phyloP scores from a whole-genome alignment of 53 echinoderm and acorn worm species.

The Echinometra lucunter region DNA sequence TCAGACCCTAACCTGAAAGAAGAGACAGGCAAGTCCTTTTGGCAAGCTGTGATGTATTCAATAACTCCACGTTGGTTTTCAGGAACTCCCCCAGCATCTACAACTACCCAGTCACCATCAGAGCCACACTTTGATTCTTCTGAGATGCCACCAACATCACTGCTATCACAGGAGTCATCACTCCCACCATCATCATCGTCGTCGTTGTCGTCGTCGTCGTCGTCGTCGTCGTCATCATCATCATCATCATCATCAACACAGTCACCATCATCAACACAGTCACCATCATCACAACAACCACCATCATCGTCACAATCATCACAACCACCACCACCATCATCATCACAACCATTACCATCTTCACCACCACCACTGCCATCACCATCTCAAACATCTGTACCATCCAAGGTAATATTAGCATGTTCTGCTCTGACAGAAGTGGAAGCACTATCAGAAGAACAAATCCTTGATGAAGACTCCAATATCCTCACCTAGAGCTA shows the following conservation, averaged over 20 bases:
- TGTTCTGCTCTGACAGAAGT: neutral
- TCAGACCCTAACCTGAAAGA: slow-evolving; percentile 82
- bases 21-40: slow-evolving; percentile 81
- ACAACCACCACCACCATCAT: neutral
- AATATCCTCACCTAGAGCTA: slow-evolving; percentile 46
- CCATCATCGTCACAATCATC: neutral
- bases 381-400: neutral
- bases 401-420: neutral
- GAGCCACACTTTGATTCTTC: neutral
- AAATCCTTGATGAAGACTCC: slow-evolving; percentile 32
- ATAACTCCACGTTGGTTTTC: slow-evolving; percentile 86
- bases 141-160: neutral
- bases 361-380: neutral
- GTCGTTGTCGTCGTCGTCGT: neutral
- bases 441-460: neutral
- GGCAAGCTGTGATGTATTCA: slow-evolving; percentile 80
- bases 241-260: neutral
- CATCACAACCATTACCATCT: neutral
- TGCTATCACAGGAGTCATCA: neutral
- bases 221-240: neutral
- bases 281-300: neutral
- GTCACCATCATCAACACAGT: neutral
- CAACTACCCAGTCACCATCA: neutral
- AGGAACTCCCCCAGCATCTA: slow-evolving; percentile 35
- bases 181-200: neutral